These are phyloP conservation scores for Eulemur rufifrons DNA, from an alignment of 2,113 vertebrate species.

Conservation along the genomic window DNA sequence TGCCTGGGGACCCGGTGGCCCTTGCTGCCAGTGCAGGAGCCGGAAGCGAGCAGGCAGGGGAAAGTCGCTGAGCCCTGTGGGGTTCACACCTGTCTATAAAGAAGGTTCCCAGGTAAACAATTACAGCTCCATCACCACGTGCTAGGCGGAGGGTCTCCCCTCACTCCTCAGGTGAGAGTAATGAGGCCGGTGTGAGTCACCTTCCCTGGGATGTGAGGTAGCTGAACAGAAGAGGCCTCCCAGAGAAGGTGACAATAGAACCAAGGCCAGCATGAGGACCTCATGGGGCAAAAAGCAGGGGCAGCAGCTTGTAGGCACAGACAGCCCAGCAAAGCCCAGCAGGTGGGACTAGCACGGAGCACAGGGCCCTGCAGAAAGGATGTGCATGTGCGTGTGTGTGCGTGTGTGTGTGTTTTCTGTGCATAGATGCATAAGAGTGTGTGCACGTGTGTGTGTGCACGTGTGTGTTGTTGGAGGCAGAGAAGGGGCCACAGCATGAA, in stretches of 20 bases:
- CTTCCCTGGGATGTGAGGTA: neutral
- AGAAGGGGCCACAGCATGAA: neutral
- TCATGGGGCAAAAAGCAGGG: neutral
- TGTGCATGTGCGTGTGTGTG: neutral
- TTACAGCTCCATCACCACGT: accelerated
- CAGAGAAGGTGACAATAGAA: neutral
- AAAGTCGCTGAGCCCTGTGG: neutral
- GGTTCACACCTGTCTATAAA: neutral
- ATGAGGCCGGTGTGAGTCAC: neutral
- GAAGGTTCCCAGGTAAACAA: neutral
- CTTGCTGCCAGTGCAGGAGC: too few relatives aligned
- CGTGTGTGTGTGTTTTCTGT: too few relatives aligned
- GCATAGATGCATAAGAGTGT: too few relatives aligned
- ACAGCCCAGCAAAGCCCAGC: neutral
- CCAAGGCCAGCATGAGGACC: neutral
- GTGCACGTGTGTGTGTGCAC: neutral
- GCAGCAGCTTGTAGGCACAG: neutral
- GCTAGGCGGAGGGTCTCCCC: neutral
- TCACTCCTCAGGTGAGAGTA: neutral
- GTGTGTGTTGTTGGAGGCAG: neutral
- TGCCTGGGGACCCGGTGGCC: neutral
- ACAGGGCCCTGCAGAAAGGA: neutral
- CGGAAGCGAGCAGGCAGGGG: neutral
- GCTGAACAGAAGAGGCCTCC: neutral
- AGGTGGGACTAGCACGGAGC: neutral